Conservation (phyloP, 2,113 vertebrate species). For the Alligator sinensis region DNA sequence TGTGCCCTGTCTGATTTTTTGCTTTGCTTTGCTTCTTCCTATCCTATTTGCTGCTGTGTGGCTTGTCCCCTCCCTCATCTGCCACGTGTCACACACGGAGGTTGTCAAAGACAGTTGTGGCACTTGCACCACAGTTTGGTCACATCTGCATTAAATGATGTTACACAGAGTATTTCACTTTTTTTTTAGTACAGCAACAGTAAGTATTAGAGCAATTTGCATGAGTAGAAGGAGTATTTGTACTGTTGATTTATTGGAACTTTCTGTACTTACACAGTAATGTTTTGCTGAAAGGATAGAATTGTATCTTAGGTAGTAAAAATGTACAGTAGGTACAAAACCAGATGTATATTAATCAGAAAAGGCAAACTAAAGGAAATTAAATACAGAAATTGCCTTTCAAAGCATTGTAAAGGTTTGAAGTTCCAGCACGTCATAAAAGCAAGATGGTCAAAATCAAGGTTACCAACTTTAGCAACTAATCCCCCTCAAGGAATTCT, state of each 20-base stretch:
- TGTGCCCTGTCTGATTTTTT: too few species aligned
- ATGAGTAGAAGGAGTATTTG: not conserved
- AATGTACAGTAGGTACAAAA: not conserved
- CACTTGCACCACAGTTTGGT: too few species aligned
- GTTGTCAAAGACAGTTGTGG: too few species aligned
- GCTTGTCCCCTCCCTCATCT: too few species aligned
- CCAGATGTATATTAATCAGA: not conserved
- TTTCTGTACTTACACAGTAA: accelerated
- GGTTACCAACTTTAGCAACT: not conserved
- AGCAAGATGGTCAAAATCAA: not conserved
- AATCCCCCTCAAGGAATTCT: not conserved
- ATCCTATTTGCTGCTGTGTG: too few species aligned
- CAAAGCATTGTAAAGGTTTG: not conserved
- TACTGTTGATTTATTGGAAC: not conserved
- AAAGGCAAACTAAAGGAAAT: not conserved
- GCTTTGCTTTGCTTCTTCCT: too few species aligned
- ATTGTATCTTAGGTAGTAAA: not conserved
- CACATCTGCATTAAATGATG: not conserved
- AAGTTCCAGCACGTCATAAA: not conserved
- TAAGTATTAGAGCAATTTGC: not conserved
- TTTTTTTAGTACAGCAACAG: not conserved
- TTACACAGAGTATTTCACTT: not conserved
- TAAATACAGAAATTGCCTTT: not conserved
- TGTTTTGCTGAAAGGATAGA: not conserved
- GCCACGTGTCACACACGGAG: too few species aligned